Base-by-base conservation (phyloP, 53 echinoderm and acorn worm species). In the Echinarachnius parma region DNA sequence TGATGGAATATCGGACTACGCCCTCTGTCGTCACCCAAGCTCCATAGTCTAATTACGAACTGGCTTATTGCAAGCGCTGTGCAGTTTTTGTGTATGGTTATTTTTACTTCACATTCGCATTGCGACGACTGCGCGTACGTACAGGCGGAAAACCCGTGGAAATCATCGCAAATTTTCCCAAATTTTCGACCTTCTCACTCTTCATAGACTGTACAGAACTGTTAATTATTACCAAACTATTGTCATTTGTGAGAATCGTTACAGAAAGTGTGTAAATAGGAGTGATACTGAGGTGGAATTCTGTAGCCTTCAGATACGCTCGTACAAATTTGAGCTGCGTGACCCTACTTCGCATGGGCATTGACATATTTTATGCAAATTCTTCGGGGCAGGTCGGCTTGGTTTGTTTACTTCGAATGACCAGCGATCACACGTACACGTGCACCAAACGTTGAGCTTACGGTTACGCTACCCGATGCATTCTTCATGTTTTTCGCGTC, bases 371-470 rank as follows among this genome's bases (percentile, higher is more conserved):
- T 53, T 69, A 69, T 69, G 70, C 70, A 69, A 69, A 53, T 53
- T 14, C 21, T 10, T 34, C 47, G 26, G 53, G 62, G 34, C 34
- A 36, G 37, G 53, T 22, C 28, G 7, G 5, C 16, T 9, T 7
- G 47, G 50, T 69, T 65, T 65, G 70, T 69, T 69, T 69, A 69
- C 70, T 35, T 53, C 70, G 34, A 26, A 7, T n/a, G 10, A 21
- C 10, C 48, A 69, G 46, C 70, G 70, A n/a, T n/a, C n/a, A n/a
- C n/a, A n/a, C n/a, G n/a, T n/a, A n/a, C 70, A 69, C 70, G 70
- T 69, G 70, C 70, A 53, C n/a, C n/a, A n/a, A n/a, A n/a, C n/a
- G n/a, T n/a, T n/a, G n/a, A n/a, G n/a, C n/a, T n/a, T n/a, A n/a
- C n/a, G n/a, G n/a, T n/a, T n/a, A n/a, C n/a, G n/a, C n/a, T n/a